A percentile compares a stretch with the other conserved stretches of the same genome.
These are phyloP conservation scores for Apis cerana DNA, from an alignment of 1,140 invertebrate genomes.

Conservation along the genomic window DNA sequence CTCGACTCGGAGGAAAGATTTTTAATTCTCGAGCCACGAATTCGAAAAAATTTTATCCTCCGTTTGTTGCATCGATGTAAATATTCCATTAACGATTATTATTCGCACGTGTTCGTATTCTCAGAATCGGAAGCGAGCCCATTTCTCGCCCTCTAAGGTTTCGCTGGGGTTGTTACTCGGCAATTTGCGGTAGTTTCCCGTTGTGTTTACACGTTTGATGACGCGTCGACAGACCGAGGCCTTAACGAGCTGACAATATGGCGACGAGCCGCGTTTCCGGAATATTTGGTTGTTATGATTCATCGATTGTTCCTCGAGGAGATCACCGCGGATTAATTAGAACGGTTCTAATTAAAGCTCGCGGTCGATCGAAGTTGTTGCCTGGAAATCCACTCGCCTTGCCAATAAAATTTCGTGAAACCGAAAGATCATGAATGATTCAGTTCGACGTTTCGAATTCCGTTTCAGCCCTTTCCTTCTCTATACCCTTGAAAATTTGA, in stretches of 20 bases:
- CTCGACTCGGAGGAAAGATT: too few relatives aligned
- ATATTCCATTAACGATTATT: too few relatives aligned
- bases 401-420: not conserved
- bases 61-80: too few relatives aligned
- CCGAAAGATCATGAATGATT: not conserved
- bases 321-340: conserved; percentile 5
- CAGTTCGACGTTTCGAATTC: not conserved
- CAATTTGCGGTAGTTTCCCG: not conserved
- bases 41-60: not conserved
- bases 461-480: not conserved
- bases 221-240: not conserved
- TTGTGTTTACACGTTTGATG: not conserved
- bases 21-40: not conserved
- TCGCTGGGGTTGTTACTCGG: not conserved
- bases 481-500: not conserved
- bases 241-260: conserved; percentile 11
- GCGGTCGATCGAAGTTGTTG: not conserved
- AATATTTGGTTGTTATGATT: not conserved
- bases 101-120: too few relatives aligned
- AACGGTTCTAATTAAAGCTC: conserved; percentile 6
- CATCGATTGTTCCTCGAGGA: conserved; percentile 11
- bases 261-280: conserved; percentile 7
- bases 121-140: too few relatives aligned
- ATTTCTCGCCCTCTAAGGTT: too few relatives aligned
- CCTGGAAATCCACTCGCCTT: not conserved